Conservation (phyloP, 2,113 vertebrate species). For the Notothenia rossii region DNA sequence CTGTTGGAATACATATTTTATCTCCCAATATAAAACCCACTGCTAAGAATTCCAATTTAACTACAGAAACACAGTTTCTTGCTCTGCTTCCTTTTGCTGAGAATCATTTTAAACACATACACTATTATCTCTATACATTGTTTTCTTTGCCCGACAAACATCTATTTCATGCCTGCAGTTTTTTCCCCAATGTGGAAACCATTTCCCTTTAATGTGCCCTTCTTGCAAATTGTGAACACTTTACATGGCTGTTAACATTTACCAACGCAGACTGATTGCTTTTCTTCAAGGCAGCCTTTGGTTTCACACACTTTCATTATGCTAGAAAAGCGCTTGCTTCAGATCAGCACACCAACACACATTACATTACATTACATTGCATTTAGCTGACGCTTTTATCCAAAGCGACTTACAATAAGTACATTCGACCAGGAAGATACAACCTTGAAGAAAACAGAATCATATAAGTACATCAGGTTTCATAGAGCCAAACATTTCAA, state of each 20-base stretch:
- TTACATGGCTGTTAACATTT: neutral
- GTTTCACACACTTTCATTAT: neutral
- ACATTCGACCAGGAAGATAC: too few relatives aligned
- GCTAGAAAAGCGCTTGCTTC: neutral
- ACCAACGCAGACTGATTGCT: neutral
- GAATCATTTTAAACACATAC: neutral
- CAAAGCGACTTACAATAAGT: too few relatives aligned
- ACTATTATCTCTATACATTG: neutral
- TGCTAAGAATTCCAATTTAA: neutral
- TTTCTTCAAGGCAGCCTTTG: neutral
- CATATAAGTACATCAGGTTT: too few relatives aligned
- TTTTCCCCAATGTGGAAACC: neutral
- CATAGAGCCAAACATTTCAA: too few relatives aligned
- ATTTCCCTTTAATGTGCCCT: neutral
- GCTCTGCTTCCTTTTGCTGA: neutral
- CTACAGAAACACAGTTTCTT: neutral
- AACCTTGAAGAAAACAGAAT: too few relatives aligned
- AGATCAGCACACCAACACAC: neutral
- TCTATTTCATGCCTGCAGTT: neutral
- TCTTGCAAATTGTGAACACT: neutral
- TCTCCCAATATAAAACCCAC: neutral
- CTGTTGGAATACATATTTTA: neutral
- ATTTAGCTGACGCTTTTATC: too few relatives aligned
- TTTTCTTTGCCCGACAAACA: neutral
- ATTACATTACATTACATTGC: too few relatives aligned